Conservation (phyloP, 2,797 vertebrate genomes). For the Sebastes variabilis region DNA sequence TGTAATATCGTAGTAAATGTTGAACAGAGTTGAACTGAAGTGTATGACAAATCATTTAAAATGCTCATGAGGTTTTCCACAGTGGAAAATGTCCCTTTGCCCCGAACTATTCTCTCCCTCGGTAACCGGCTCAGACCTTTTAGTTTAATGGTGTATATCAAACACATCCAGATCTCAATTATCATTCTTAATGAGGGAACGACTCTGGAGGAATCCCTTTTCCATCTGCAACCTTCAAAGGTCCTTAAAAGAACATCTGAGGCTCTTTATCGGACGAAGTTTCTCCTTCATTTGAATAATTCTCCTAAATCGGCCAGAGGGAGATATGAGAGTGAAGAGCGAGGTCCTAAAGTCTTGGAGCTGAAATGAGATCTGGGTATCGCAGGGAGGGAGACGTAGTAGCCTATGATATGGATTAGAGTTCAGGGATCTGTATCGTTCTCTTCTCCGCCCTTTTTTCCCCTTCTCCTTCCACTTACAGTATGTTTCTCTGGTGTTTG, state of each 20-base stretch:
- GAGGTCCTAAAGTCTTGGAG: constrained; percentile 69
- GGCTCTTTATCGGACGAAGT: constrained; percentile 76
- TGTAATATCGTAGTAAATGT: background rate
- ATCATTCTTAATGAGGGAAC: constrained; percentile 77
- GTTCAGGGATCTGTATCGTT: constrained; percentile 43
- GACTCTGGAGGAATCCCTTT: constrained; percentile 74
- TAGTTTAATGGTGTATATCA: constrained; percentile 74
- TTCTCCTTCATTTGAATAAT: constrained; percentile 81
- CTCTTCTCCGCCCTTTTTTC: background rate
- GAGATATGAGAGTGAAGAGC: constrained; percentile 62
- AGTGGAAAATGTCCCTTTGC: constrained; percentile 28
- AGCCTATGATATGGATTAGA: constrained; percentile 65
- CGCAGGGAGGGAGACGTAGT: constrained; percentile 27
- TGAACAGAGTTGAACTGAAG: constrained; percentile 1
- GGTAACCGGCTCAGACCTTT: constrained; percentile 57
- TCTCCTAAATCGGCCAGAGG: constrained; percentile 71
- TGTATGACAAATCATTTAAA: constrained; percentile 26
- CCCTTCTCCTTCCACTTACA: background rate
- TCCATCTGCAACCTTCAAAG: constrained; percentile 81
- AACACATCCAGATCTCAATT: constrained; percentile 77
- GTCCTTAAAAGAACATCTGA: constrained; percentile 79
- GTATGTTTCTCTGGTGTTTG: constrained; percentile 16
- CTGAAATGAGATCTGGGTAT: constrained; percentile 72
- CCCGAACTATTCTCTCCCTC: constrained; percentile 46
- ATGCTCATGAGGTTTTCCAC: constrained; percentile 35